Percentiles rank a stretch among this genome's conserved stretches.
phyloP scores from a whole-genome alignment of 2,113 vertebrate species.

The Glaucidium brasilianum region DNA sequence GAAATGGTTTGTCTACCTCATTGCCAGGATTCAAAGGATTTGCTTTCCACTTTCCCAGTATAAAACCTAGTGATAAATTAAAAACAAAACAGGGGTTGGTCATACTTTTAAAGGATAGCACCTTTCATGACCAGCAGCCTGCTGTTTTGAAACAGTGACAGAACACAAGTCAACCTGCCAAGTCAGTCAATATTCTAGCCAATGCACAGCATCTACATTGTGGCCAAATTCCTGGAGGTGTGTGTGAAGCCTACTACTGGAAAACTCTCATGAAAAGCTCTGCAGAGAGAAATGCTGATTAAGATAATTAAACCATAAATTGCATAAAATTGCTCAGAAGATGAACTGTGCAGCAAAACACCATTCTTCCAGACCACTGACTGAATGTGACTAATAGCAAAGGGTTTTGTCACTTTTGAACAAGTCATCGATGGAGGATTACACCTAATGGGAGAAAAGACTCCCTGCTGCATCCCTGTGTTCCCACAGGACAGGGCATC shows the following conservation, averaged over 20 bases:
- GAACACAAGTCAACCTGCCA: neutral
- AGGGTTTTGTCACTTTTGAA: neutral
- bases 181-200: neutral
- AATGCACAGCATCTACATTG: accelerated
- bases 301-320: neutral
- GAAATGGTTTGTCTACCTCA: neutral
- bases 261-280: neutral
- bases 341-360: neutral
- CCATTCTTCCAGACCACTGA: neutral
- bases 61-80: neutral
- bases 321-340: neutral
- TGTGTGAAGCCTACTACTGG: neutral
- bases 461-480: neutral
- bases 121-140: neutral
- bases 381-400: neutral
- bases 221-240: neutral
- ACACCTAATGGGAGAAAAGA: neutral
- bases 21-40: neutral
- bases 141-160: neutral
- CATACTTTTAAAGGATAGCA: neutral
- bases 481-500: neutral
- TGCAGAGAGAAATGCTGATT: neutral
- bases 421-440: neutral
- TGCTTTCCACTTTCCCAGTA: neutral
- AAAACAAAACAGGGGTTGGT: neutral